Base-by-base conservation (phyloP, 2,113 vertebrate genomes). In the Oncorhynchus mykiss region DNA sequence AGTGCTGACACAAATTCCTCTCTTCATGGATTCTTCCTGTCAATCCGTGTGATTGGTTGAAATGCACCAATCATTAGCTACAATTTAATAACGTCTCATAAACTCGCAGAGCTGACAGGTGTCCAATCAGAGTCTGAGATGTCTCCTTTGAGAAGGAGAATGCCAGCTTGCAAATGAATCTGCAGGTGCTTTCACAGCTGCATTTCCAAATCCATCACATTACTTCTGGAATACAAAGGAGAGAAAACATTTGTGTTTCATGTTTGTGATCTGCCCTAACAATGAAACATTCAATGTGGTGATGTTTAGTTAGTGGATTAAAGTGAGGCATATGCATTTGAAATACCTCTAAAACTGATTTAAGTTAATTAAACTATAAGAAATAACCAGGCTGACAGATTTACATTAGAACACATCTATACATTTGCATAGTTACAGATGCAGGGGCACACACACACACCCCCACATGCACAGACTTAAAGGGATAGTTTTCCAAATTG, bases 81-180 rank as follows among this genome's bases (percentile, higher is more conserved):
- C 88, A 92, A 76, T 83, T 85, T 92, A 91, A 87, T 89, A 91
- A 92, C 89, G 91, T 83, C 84, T 86, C 88, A 81, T 88, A 89
- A 85, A 81, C 91, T 84, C 80, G 79, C 88, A 88, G 73, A 92
- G 93, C 90, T 94, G 94, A 93, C 93, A 95, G 93, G 93, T 94
- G 88, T 88, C 92, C 93, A 93, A 95, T 95, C 91, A 95, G 90
- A 93, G 85, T 85, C 93, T 92, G 92, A 95, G 94, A 95, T 92
- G 90, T 91, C 87, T 81, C 85, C 90, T 93, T 89, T 80, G 86
- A 89, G 90, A 95, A 92, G 89, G 88, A 91, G 93, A 95, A 93
- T 93, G 91, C 91, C 92, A 94, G 91, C 89, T 96, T 95, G 91
- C 93, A 94, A 90, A 90, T 89, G 93, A 93, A 93, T 87, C 78